A percentile compares a stretch with the other conserved stretches of the same genome.
Conservation (phyloP, 2,888 invertebrate species). For the Chymomyza amoena region DNA sequence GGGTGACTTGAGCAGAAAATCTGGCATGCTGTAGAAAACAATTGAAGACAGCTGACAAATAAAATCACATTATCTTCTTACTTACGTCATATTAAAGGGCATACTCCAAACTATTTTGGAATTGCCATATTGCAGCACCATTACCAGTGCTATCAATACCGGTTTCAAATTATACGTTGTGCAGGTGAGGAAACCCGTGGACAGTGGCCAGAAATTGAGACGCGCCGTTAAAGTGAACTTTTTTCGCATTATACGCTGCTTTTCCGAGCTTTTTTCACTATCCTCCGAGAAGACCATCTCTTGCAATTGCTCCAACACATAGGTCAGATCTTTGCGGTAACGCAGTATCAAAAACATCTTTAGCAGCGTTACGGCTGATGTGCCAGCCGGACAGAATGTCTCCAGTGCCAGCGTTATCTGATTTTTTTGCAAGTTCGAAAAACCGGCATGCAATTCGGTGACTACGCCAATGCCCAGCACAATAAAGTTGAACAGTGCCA, state of each 20-base stretch:
- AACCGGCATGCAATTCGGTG: conserved; percentile 66
- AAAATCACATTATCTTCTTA: not conserved
- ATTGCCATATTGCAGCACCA: conserved; percentile 29
- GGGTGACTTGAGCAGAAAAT: conserved; percentile 31
- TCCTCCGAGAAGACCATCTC: conserved; percentile 37
- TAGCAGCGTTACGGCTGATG: conserved; percentile 68
- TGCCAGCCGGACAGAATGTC: conserved; percentile 68
- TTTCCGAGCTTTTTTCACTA: not conserved
- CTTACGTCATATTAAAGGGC: conserved; percentile 74
- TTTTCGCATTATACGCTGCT: conserved; percentile 29
- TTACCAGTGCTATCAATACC: conserved; percentile 45
- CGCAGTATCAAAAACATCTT: conserved; percentile 63
- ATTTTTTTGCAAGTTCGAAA: conserved; percentile 9
- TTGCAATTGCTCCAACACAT: conserved; percentile 40
- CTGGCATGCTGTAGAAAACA: conserved; percentile 54
- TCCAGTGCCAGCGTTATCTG: conserved; percentile 56
- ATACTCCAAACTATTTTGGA: conserved; percentile 49
- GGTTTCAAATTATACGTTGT: conserved; percentile 64
- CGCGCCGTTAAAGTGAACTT: conserved; percentile 51
- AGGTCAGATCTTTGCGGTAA: conserved; percentile 51
- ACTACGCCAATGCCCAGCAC: conserved; percentile 61
- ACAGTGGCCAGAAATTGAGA: conserved; percentile 66
- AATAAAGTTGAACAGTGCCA: conserved; percentile 45
- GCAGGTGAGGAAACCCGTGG: conserved; percentile 61
- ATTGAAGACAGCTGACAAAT: not conserved